Base-by-base conservation (phyloP, 1,140 invertebrate genomes). In the Diorhabda sublineata region DNA sequence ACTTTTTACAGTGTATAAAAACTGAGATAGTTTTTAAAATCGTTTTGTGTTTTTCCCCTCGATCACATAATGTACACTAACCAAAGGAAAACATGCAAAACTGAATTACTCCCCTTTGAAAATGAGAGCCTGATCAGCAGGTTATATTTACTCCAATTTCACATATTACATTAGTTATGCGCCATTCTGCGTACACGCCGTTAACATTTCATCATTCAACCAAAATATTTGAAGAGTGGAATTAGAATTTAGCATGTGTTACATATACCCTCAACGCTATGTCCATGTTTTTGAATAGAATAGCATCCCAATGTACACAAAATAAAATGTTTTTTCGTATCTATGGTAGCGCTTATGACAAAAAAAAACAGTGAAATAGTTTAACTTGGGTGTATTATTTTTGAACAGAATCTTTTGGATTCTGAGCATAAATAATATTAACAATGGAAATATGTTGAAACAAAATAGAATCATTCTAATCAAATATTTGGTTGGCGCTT, bases 211-310 rank as follows among this genome's bases (percentile, higher is more conserved):
- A 52, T 52, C 47, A 8, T n/a, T 4, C 47, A 52, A 52, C 47
- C 6, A 52, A 52, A 52, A 52, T 52, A 52, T 52, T 52, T 52
- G 47, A 52, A 52, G 47, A 52, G 47, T 52, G 47, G n/a, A 52
- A 52, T 52, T 52, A 52, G 47, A 52, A 6, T 52, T 52, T 52
- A 3, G 6, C 47, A n/a, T 52, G 47, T 52, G 47, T 3, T 52
- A 4, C 47, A 52, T 52, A 52, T n/a, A 52, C 47, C 47, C 47
- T n/a, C 2, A 52, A 52, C 47, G 47, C n/a, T 52, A 52, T 52
- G 47, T 26, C 26, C 47, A 8, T 52, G 47, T 8, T 52, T 52
- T n/a, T 52, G 47, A 52, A 3, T 52, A 52, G 6, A 52, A 8
- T n/a, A 52, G 47, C 47, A 52, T 52, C 47, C 47, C 6, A 52